phyloP scores from a whole-genome alignment of 2,113 vertebrate species.

The Panthera uncia region DNA sequence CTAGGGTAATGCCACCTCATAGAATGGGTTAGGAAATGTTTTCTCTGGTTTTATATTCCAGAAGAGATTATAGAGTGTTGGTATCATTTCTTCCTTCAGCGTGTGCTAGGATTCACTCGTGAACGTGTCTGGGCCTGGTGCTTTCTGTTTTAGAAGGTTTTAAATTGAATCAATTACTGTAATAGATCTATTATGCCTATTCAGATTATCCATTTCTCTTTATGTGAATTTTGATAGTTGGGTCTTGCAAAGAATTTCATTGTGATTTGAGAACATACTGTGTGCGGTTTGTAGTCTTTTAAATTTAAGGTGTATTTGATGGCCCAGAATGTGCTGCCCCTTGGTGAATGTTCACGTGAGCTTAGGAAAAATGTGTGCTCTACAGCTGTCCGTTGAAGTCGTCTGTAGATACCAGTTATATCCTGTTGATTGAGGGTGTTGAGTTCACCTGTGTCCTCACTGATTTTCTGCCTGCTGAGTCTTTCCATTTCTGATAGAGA shows the following conservation, averaged over 20 bases:
- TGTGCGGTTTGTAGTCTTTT: not conserved
- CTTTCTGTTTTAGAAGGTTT: not conserved
- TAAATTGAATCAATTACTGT: not conserved
- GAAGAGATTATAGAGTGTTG: not conserved
- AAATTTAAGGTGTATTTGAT: not conserved
- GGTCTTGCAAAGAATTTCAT: not conserved
- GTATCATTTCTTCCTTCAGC: not conserved
- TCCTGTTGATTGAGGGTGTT: not conserved
- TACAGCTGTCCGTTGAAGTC: not conserved
- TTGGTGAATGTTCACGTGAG: not conserved
- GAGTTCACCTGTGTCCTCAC: not conserved
- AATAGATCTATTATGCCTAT: too few species aligned
- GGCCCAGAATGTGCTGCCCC: not conserved
- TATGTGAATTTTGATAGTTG: not conserved
- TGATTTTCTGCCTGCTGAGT: not conserved
- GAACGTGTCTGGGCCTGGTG: not conserved
- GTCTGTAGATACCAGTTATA: not conserved
- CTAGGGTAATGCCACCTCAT: not conserved
- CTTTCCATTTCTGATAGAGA: not conserved
- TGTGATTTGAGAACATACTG: not conserved
- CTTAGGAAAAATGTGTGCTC: not conserved
- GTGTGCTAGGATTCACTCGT: not conserved
- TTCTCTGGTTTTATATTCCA: not conserved
- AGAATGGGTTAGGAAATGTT: not conserved
- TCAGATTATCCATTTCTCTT: not conserved